A percentile compares a stretch with the other conserved stretches of the same genome.
Evolutionary conservation across 2,888 invertebrate genomes (phyloP).

Genomic region (Drosophila multiciliata): DNA sequence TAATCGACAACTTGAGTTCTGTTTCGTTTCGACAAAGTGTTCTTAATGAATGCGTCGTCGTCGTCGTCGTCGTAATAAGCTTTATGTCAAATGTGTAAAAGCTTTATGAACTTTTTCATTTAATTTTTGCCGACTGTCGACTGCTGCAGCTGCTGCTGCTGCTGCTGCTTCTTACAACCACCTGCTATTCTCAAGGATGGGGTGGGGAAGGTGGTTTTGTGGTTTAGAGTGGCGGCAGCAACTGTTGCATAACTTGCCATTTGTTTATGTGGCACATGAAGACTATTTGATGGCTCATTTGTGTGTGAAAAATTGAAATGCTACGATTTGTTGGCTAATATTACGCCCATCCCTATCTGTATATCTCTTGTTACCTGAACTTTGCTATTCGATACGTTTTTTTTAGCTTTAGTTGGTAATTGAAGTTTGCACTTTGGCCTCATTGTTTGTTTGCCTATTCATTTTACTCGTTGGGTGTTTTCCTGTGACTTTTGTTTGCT

Average conservation of each 20-base stretch:
- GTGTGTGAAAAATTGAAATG: constrained; percentile 44
- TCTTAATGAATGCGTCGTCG: constrained; percentile 41
- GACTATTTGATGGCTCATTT: constrained; percentile 35
- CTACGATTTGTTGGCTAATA: constrained; percentile 22
- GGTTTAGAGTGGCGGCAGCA: constrained; percentile 15
- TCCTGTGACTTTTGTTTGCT: constrained; percentile 6
- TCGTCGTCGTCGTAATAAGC: constrained; percentile 33
- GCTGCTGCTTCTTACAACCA: constrained; percentile 33
- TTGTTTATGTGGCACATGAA: constrained; percentile 13
- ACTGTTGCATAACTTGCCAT: constrained; percentile 65
- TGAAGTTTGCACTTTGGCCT: constrained; percentile 39
- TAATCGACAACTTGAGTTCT: constrained; percentile 14
- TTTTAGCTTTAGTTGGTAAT: constrained; percentile 1
- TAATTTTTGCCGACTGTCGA: constrained; percentile 33
- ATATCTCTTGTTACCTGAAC: constrained; percentile 15
- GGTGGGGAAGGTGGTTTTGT: too few relatives aligned
- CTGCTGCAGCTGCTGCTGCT: constrained; percentile 1
- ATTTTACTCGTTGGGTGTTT: constrained; percentile 6
- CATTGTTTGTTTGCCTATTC: neutral
- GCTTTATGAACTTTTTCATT: constrained; percentile 44
- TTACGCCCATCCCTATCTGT: constrained; percentile 12
- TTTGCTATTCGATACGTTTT: neutral
- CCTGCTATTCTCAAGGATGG: constrained; percentile 22
- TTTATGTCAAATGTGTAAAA: constrained; percentile 38
- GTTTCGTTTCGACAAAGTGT: constrained; percentile 12